phyloP scores from a whole-genome alignment of 1,140 invertebrate species.

The Neocloeon triangulifer region DNA sequence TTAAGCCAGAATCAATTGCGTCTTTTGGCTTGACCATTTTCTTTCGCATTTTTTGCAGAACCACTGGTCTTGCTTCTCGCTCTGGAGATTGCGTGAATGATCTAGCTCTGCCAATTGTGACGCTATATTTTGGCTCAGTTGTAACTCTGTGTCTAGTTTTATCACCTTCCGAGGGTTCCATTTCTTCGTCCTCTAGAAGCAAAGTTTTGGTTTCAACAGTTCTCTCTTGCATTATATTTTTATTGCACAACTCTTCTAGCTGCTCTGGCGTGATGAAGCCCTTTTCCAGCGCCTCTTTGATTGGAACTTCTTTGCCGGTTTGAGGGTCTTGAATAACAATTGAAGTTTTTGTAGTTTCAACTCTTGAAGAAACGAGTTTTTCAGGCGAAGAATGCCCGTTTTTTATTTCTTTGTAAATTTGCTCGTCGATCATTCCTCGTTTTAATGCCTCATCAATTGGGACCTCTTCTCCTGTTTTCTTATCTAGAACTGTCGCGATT shows the following conservation, averaged over 20 bases:
- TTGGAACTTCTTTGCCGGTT: slow-evolving; percentile 35
- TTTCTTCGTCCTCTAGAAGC: slow-evolving; percentile 15
- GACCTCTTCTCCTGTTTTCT: slow-evolving; percentile 22
- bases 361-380: too few relatives aligned
- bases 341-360: too few relatives aligned
- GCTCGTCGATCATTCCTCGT: too few relatives aligned
- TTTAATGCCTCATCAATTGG: slow-evolving; percentile 23
- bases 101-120: slow-evolving; percentile 31
- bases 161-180: slow-evolving; percentile 24
- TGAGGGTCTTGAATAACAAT: slow-evolving; percentile 43
- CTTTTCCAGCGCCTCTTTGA: slow-evolving; percentile 51
- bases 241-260: slow-evolving; percentile 14
- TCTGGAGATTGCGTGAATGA: slow-evolving; percentile 25
- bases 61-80: slow-evolving; percentile 37
- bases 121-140: slow-evolving; percentile 41
- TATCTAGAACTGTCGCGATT: slow-evolving; percentile 18
- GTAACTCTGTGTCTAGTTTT: slow-evolving; percentile 29
- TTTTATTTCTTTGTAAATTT: too few relatives aligned
- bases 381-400: too few relatives aligned
- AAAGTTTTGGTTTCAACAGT: neutral
- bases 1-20: slow-evolving; percentile 44
- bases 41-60: slow-evolving; percentile 55
- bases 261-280: slow-evolving; percentile 27
- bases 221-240: slow-evolving; percentile 1
- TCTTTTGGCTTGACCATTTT: slow-evolving; percentile 43